A percentile compares a stretch with the other conserved stretches of the same genome.
Conservation (phyloP, 1,140 invertebrate genomes). For the Heliconius congener region DNA sequence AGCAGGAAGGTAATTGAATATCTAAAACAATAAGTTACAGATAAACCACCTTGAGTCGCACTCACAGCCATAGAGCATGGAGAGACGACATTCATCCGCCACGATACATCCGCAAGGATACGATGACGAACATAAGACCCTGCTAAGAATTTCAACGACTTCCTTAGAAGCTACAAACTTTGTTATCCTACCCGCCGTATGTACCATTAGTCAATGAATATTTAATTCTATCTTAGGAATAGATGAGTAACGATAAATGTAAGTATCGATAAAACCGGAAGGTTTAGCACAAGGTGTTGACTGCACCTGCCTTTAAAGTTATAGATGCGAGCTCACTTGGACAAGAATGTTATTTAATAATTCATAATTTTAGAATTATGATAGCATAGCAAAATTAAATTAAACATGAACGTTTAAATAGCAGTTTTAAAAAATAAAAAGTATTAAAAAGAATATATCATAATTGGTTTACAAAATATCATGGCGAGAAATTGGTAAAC, state of each 20-base stretch:
- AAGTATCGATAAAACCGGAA: constrained; percentile 64
- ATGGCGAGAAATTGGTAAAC: no score
- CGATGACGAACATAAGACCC: constrained; percentile 37
- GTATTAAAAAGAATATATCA: no score
- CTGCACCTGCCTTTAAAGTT: constrained; percentile 54
- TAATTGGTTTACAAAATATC: no score
- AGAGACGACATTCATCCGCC: constrained; percentile 23
- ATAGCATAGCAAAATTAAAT: not conserved
- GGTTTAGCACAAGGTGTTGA: constrained; percentile 66
- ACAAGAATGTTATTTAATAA: not conserved
- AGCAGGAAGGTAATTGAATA: not conserved
- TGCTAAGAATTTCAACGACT: constrained; percentile 57
- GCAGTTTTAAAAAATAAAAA: no score
- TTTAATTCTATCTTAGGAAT: constrained; percentile 18
- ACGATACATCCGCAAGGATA: constrained; percentile 35
- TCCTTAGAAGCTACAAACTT: constrained; percentile 40
- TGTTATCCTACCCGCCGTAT: not conserved
- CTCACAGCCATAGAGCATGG: not conserved
- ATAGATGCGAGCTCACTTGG: not conserved
- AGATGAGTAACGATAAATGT: constrained; percentile 55
- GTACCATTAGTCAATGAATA: not conserved
- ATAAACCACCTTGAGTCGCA: constrained; percentile 1
- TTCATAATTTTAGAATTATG: not conserved
- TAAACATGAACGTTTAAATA: no score
- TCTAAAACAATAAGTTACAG: not conserved